Evolutionary conservation across 2,888 invertebrate species (phyloP).

Genomic region (Cantharis flavilabris): DNA sequence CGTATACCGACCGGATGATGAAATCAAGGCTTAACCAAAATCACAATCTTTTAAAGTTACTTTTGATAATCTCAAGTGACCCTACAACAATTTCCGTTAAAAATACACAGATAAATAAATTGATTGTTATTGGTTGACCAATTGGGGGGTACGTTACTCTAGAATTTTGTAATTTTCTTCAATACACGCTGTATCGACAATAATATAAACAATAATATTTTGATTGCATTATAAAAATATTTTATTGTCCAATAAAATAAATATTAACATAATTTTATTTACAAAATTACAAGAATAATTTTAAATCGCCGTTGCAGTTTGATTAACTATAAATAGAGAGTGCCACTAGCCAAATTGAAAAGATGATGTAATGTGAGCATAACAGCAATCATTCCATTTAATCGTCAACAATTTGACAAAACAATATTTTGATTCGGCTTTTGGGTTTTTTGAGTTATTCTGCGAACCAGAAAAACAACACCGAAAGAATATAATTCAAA

Average conservation of each 20-base stretch:
- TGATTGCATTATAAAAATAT: background rate
- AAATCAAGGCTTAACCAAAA: conserved; percentile 14
- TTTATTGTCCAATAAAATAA: background rate
- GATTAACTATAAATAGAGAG: background rate
- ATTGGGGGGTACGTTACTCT: background rate
- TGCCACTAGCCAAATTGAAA: background rate
- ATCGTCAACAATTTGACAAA: background rate
- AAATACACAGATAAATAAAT: background rate
- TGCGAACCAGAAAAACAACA: background rate
- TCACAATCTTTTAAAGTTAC: conserved; percentile 2
- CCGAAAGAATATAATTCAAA: no score
- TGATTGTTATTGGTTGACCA: background rate
- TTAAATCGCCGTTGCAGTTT: background rate
- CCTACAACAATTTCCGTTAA: background rate
- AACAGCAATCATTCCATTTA: background rate
- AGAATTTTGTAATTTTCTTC: background rate
- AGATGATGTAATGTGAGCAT: background rate
- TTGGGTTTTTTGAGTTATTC: background rate
- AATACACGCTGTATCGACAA: background rate
- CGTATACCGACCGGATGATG: conserved; percentile 15
- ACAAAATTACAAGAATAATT: background rate
- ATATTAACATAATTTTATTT: background rate
- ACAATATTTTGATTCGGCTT: background rate
- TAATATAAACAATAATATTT: background rate
- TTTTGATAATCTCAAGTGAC: background rate